Evolutionary conservation across 2,888 invertebrate species (phyloP).

Genomic region (Lottia gigantea): DNA sequence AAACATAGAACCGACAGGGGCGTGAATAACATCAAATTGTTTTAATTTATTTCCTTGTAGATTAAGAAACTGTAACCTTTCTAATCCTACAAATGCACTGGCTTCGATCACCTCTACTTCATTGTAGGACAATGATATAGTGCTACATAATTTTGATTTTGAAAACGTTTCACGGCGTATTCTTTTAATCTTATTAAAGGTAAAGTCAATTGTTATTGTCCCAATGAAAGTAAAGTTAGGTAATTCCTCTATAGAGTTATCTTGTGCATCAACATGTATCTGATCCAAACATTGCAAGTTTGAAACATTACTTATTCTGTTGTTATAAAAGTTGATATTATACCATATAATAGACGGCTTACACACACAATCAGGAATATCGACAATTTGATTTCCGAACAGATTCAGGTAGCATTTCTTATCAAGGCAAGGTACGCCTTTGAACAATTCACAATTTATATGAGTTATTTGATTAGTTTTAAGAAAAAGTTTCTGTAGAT

Average conservation of each 20-base stretch:
- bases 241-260: background rate
- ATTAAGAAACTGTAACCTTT: background rate
- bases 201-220: background rate
- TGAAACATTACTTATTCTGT: background rate
- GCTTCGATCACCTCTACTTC: background rate
- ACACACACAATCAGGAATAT: background rate
- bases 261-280: background rate
- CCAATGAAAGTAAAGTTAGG: background rate
- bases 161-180: background rate
- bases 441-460: no score
- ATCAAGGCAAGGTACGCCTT: no score
- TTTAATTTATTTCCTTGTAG: background rate
- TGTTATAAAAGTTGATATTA: background rate
- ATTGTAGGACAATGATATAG: background rate
- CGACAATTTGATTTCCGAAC: no score
- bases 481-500: no score
- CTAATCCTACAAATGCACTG: background rate
- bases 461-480: no score
- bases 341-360: background rate
- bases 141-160: background rate
- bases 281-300: background rate
- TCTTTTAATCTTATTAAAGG: background rate
- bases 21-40: background rate
- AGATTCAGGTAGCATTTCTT: no score
- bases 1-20: background rate